Evolutionary conservation across 53 echinoderm and acorn worm genomes (phyloP).

Genomic region (Temnopleurus reevesii): DNA sequence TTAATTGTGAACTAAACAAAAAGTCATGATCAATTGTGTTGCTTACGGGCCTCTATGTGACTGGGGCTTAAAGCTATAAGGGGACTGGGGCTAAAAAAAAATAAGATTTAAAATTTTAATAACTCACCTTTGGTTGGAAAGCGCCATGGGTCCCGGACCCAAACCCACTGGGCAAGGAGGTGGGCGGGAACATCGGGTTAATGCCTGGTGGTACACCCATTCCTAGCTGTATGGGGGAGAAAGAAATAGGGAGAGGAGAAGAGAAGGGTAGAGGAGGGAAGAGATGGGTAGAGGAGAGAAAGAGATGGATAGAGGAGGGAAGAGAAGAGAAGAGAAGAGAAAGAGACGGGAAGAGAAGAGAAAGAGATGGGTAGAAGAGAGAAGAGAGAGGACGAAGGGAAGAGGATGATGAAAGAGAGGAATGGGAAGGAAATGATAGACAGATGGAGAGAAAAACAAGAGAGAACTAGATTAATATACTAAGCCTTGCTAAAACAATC

Average conservation of each 20-base stretch:
- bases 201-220: constrained; percentile 84
- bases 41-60: too few species aligned
- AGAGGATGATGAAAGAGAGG: not conserved
- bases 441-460: not conserved
- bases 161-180: constrained; percentile 78
- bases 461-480: too few species aligned
- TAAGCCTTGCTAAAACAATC: too few species aligned
- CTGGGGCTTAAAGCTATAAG: not conserved
- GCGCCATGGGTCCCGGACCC: constrained; percentile 85
- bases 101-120: not conserved
- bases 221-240: constrained; percentile 67
- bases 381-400: not conserved
- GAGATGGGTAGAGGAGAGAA: not conserved
- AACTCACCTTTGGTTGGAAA: constrained; percentile 96
- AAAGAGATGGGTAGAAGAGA: not conserved
- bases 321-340: not conserved
- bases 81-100: not conserved
- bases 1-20: too few species aligned
- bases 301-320: not conserved
- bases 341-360: not conserved
- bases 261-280: not conserved
- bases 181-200: constrained; percentile 83
- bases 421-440: not conserved
- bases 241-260: not conserved
- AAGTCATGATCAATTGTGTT: too few species aligned